These are phyloP conservation scores for Chaenodraco wilsoni DNA, from an alignment of 2,797 vertebrate species.

Conservation along the genomic window DNA sequence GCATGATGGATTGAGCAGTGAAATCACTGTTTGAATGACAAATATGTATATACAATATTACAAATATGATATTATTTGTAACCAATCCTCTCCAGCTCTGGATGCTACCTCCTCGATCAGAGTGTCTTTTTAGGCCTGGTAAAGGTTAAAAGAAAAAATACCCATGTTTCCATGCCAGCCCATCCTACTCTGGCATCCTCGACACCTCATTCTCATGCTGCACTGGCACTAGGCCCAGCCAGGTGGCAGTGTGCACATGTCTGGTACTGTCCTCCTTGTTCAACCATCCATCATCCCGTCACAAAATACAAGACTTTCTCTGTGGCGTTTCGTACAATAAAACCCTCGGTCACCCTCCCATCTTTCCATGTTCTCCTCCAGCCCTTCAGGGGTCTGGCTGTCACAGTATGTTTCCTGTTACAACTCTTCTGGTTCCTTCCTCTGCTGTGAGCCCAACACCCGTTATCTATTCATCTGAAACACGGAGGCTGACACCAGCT, in stretches of 20 bases:
- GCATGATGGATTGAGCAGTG: not conserved
- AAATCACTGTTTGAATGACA: slow-evolving; percentile 13
- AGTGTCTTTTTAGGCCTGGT: not conserved
- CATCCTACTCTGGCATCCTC: slow-evolving; percentile 26
- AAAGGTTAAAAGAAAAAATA: slow-evolving; percentile 12
- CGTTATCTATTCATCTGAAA: slow-evolving; percentile 56
- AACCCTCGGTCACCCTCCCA: slow-evolving; percentile 19
- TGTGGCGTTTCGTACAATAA: slow-evolving; percentile 32
- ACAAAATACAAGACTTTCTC: slow-evolving; percentile 53
- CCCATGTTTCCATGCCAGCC: slow-evolving; percentile 17
- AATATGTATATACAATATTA: not conserved
- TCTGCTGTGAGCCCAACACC: slow-evolving; percentile 53
- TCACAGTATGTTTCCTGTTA: slow-evolving; percentile 66
- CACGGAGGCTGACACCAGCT: slow-evolving; percentile 42
- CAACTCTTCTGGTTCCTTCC: slow-evolving; percentile 55
- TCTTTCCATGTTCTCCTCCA: slow-evolving; percentile 40
- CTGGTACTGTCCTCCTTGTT: slow-evolving; percentile 68
- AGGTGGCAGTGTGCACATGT: slow-evolving; percentile 72
- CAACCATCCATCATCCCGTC: slow-evolving; percentile 72
- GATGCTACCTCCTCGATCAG: not conserved
- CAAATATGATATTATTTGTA: not conserved
- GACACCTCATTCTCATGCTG: slow-evolving; percentile 43
- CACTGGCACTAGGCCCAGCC: slow-evolving; percentile 67
- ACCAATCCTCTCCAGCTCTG: not conserved
- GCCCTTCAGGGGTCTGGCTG: slow-evolving; percentile 63